Conservation (phyloP, 2,888 invertebrate species). For the Eudemis profundana region DNA sequence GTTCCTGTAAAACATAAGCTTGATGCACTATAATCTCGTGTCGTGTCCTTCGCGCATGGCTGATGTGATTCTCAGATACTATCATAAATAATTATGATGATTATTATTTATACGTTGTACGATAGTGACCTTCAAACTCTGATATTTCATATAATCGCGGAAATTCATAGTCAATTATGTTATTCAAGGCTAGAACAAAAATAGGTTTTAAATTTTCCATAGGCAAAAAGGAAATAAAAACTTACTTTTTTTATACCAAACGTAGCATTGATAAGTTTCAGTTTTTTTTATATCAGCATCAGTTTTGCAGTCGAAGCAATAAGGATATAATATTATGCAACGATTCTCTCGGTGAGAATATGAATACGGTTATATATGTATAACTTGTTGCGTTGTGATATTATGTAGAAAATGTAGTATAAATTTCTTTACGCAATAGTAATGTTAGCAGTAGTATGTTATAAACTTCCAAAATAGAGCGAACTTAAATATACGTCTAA, state of each 20-base stretch:
- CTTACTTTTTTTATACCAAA: background rate
- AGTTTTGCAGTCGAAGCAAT: background rate
- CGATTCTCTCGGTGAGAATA: too few species aligned
- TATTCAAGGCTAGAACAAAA: background rate
- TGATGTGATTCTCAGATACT: conserved; percentile 32
- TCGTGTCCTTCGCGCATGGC: conserved; percentile 31
- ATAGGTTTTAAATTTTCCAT: background rate
- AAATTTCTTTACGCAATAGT: background rate
- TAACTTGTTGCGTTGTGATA: too few species aligned
- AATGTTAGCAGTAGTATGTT: background rate
- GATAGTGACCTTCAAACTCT: conserved; percentile 7
- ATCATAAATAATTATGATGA: conserved; percentile 17
- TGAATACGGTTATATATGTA: too few species aligned
- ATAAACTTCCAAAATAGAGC: background rate
- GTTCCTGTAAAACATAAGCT: conserved; percentile 1
- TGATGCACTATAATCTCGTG: conserved; percentile 11
- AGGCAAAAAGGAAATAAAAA: background rate
- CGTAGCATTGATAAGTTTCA: background rate
- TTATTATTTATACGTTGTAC: conserved; percentile 2
- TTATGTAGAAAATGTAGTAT: too few species aligned
- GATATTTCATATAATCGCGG: background rate
- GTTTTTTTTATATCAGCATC: background rate
- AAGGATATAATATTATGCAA: too few species aligned
- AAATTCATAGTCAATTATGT: conserved; percentile 1
- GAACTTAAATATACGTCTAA: background rate